Conservation (phyloP, 2,113 vertebrate species). For the Panurus biarmicus region DNA sequence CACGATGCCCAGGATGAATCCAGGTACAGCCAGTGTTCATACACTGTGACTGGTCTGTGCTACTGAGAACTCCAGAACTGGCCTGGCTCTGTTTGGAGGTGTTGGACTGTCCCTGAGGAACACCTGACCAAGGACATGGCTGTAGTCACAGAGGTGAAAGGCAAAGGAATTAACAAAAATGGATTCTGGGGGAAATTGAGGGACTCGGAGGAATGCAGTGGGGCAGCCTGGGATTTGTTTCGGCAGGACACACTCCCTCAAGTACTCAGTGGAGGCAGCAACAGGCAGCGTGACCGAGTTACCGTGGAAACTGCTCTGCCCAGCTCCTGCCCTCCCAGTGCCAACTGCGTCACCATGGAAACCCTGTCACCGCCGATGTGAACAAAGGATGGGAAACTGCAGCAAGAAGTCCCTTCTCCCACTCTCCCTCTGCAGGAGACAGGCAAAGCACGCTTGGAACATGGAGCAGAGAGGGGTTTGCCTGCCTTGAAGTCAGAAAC, state of each 20-base stretch:
- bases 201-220: neutral
- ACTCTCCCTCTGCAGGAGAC: neutral
- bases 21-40: neutral
- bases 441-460: rapidly evolving
- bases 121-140: neutral
- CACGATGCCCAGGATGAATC: rapidly evolving
- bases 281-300: neutral
- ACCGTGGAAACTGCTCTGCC: constrained; percentile 45
- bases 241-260: neutral
- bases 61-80: rapidly evolving
- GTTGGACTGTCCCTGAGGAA: neutral
- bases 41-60: neutral
- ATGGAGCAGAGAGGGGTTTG: rapidly evolving
- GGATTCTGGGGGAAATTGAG: neutral
- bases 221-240: neutral
- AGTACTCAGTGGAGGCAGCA: neutral
- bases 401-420: neutral
- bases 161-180: neutral
- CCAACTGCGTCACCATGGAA: neutral
- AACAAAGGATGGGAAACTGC: constrained; percentile 33
- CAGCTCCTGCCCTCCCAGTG: neutral
- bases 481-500: neutral
- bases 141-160: neutral
- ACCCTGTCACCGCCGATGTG: neutral
- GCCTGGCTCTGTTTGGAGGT: neutral